Evolutionary conservation across 2,888 invertebrate species (phyloP), one percentile per base, ranked within the genome.

Genomic region (Cepaea hortensis): DNA sequence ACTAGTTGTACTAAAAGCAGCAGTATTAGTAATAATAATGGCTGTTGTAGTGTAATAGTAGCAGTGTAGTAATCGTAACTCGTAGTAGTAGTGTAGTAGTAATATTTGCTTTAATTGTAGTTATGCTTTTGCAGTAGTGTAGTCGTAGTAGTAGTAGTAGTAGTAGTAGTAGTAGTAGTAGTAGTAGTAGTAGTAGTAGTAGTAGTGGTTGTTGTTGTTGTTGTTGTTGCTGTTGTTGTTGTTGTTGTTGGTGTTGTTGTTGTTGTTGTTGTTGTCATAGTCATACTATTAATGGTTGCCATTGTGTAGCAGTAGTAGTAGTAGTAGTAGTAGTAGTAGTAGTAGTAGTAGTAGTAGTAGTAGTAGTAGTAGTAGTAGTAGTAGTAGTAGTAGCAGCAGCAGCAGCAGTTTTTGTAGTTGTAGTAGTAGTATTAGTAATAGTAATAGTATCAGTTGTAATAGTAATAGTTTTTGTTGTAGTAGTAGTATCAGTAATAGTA

Each of bases 321-420:
- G 68, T 20, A 55, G 55, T 2, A 11, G 11, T 0, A 55, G 55
- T 11, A 11, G 11, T 0, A 55, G 55, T 3, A 11, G 55, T 3
- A 55, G 55, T 3, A 11, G 55, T 11, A 11, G 55, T 11, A 11
- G 55, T 55, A 11, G 55, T 55, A 11, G 55, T 55, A 9, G 55
- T 11, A 55, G 55, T 9, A 55, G 55, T 65, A 86, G 86, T 82
- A 86, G 82, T 86, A 50, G 70, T 83, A 83, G 86, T 83, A 86
- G 86, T 86, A 86, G 48, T 46, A 50, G 35, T 20, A 35, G 68
- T 68, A 68, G 68, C n/a, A 68, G 68, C 13, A 65, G 77, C 68
- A 65, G 77, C 79, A 79, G 70, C 65, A 79, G 85, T 48, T 62
- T 79, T 68, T 79, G 85, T 79, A 85, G 85, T 81, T 81, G 85